Evolutionary conservation across 2,888 invertebrate species (phyloP).

Genomic region (Ochlodes sylvanus): DNA sequence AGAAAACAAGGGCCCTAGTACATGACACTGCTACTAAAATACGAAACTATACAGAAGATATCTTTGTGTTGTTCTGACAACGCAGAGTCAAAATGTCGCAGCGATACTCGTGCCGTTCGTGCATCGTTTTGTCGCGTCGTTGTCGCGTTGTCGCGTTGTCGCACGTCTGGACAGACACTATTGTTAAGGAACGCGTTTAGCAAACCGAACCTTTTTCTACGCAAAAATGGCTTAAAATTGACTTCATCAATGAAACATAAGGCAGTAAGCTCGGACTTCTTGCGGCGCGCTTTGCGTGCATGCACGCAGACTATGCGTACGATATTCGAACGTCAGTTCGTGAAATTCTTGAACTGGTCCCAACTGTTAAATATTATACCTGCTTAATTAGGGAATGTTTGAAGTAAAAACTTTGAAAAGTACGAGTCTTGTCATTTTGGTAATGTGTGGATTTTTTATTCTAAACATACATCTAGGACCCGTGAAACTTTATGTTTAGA

Average conservation of each 20-base stretch:
- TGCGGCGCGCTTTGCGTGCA: not conserved
- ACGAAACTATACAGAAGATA: too few relatives aligned
- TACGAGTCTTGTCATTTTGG: not conserved
- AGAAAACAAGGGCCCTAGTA: too few relatives aligned
- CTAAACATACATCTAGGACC: too few relatives aligned
- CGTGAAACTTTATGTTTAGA: too few relatives aligned
- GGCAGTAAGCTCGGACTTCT: not conserved
- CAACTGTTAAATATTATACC: constrained; percentile 3
- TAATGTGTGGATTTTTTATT: not conserved
- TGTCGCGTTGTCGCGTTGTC: too few relatives aligned
- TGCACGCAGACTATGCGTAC: not conserved
- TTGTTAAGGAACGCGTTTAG: not conserved
- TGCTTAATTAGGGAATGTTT: not conserved
- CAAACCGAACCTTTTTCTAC: not conserved
- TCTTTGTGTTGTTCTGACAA: too few relatives aligned
- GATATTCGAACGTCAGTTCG: not conserved
- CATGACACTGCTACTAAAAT: too few relatives aligned
- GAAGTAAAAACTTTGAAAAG: not conserved
- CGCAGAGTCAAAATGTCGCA: too few relatives aligned
- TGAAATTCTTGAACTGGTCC: not conserved
- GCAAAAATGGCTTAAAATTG: not conserved
- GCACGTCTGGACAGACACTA: too few relatives aligned
- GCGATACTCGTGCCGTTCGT: too few relatives aligned
- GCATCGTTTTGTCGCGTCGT: too few relatives aligned
- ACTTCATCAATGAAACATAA: constrained; percentile 5